A percentile compares a stretch with the other conserved stretches of the same genome.
These are phyloP conservation scores for Ornithoptera priamus DNA, from an alignment of 2,888 invertebrate genomes.

Conservation along the genomic window DNA sequence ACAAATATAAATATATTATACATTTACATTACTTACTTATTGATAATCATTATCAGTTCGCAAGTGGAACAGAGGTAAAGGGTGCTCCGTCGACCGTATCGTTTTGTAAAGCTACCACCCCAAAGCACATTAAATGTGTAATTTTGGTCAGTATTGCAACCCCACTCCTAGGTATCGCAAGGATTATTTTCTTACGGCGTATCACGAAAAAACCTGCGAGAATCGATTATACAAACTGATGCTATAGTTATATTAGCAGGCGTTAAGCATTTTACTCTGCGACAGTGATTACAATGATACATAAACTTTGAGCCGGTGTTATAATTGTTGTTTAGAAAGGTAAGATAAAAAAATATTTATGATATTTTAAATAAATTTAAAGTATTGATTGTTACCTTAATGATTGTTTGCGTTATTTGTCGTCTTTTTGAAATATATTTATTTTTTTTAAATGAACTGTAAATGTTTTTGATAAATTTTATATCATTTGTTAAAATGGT, in stretches of 20 bases:
- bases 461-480: not conserved
- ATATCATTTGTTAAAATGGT: no score
- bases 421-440: no score
- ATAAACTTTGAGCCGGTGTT: not conserved
- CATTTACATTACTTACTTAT: no score
- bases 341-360: conserved; percentile 1
- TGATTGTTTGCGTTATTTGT: no score
- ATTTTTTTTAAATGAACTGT: no score
- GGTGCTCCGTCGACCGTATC: conserved; percentile 59
- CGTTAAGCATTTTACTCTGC: conserved; percentile 30
- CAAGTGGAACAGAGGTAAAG: conserved; percentile 40
- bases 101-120: conserved; percentile 41
- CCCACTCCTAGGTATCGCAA: conserved; percentile 40
- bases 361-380: not conserved
- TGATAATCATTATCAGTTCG: conserved; percentile 37
- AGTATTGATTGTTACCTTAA: not conserved
- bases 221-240: conserved; percentile 40
- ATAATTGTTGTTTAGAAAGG: conserved; percentile 1
- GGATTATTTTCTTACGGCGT: conserved; percentile 10
- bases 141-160: conserved; percentile 54
- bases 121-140: conserved; percentile 43
- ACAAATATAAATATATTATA: no score
- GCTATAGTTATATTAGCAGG: conserved; percentile 35
- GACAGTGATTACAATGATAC: conserved; percentile 5
- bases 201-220: conserved; percentile 23